Evolutionary conservation across 2,888 invertebrate genomes (phyloP), one percentile per base, ranked within the genome.

Genomic region (Petrolisthes manimaculis): DNA sequence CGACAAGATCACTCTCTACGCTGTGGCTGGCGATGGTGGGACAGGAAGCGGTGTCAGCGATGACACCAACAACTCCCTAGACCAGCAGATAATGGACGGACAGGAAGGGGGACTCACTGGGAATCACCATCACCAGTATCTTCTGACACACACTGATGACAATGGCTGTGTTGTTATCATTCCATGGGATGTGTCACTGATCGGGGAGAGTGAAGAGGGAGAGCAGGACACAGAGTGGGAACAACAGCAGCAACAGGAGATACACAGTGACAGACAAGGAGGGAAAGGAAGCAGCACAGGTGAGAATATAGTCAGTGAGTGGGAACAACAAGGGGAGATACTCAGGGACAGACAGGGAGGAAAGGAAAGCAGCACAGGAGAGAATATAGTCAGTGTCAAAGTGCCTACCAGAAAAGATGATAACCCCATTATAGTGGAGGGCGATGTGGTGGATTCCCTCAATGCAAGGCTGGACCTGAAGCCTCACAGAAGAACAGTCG

Each of bases 131-230:
- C 82, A 77, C 71, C 81, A 84, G 81, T 89, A 82, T 78, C 85
- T 84, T 18, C 51, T 85, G 14, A 85, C 85, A 37, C 89, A 89
- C 21, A 82, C 89, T 21, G 89, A 89, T 61, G 85, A 89, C 6
- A 85, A 55, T 69, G 89, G 89, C 0, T 82, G 85, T 21, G 89
- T 89, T 9, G 83, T 89, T 85, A 81, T 89, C 6, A 89, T 89
- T n/a, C 89, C 89, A 12, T 89, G 85, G 84, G 89, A 85, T 51
- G 77, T 83, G 6, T 85, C 85, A 21, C 51, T 89, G 21, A 77
- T 84, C 4, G 82, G 83, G 55, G 89, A 89, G 51, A 85, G 82
- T n/a, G 89, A 86, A 51, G 89, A 86, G n/a, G 78, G 77, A 12
- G 78, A 83, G 37, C 85, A 85, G 55, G 83, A 82, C 51, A 75